Evolutionary conservation across 2,797 vertebrate species (phyloP).

Genomic region (Manis javanica): DNA sequence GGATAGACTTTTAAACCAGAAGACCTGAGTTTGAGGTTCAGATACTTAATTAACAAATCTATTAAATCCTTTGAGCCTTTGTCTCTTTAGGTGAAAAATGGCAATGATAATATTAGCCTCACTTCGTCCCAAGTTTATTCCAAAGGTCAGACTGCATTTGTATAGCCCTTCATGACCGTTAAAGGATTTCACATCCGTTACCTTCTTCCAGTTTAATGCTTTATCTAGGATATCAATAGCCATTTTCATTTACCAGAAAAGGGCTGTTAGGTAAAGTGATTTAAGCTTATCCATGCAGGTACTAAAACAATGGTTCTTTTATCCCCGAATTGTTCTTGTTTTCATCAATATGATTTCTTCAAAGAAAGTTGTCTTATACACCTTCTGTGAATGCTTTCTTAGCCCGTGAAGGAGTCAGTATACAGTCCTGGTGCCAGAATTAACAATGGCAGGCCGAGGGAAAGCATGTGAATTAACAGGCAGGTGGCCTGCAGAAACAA

Average conservation of each 20-base stretch:
- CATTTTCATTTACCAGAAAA: neutral
- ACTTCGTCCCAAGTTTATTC: neutral
- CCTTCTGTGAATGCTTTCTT: neutral
- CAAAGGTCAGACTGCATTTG: neutral
- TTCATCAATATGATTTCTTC: neutral
- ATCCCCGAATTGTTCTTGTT: neutral
- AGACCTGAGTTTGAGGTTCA: neutral
- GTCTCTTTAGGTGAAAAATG: neutral
- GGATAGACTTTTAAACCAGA: neutral
- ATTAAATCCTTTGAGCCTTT: neutral
- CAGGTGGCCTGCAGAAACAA: neutral
- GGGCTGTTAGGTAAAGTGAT: neutral
- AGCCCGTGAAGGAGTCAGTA: neutral
- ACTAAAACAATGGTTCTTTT: neutral
- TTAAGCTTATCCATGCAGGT: neutral
- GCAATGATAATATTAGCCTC: neutral
- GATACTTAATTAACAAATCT: neutral
- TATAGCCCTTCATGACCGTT: neutral
- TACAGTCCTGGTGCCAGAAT: neutral
- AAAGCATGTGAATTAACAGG: neutral
- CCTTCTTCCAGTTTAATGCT: neutral
- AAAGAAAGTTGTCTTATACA: neutral
- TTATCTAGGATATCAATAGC: neutral
- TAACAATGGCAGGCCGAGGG: neutral
- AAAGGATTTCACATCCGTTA: neutral